Evolutionary conservation across 2,888 invertebrate species (phyloP).

Genomic region (Tridacna gigas): DNA sequence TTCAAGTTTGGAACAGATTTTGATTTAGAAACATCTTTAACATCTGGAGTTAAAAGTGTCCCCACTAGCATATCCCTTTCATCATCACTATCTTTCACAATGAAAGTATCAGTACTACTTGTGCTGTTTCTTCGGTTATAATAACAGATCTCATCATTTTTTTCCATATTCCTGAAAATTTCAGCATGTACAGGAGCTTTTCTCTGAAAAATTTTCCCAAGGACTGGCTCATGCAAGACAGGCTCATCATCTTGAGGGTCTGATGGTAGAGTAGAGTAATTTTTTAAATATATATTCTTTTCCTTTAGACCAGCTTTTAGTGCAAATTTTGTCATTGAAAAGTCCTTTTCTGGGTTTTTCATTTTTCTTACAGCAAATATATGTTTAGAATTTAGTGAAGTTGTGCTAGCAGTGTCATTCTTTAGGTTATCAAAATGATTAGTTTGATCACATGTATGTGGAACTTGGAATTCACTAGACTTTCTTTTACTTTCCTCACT

Average conservation of each 20-base stretch:
- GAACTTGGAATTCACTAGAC: too few relatives aligned
- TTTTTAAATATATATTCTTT: neutral
- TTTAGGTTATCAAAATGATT: too few relatives aligned
- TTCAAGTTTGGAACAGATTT: conserved; percentile 73
- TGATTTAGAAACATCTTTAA: conserved; percentile 44
- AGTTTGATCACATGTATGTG: too few relatives aligned
- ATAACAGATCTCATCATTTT: neutral
- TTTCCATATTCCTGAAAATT: neutral
- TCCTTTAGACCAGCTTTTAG: neutral
- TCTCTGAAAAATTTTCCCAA: conserved; percentile 40
- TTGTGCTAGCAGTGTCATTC: too few relatives aligned
- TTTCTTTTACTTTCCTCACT: too few relatives aligned
- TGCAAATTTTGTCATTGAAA: conserved; percentile 69
- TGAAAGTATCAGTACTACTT: conserved; percentile 80
- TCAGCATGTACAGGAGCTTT: conserved; percentile 15
- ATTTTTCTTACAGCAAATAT: conserved; percentile 74
- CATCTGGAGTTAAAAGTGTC: neutral
- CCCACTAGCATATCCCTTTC: conserved; percentile 39
- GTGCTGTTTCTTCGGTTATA: conserved; percentile 51
- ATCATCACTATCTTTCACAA: conserved; percentile 77
- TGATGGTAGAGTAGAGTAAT: neutral
- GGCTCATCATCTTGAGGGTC: conserved; percentile 12
- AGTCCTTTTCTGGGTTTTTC: conserved; percentile 71
- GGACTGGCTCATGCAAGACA: conserved; percentile 47
- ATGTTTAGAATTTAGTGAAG: too few relatives aligned